Conservation (phyloP, 2,888 invertebrate species). For the Nematopogon swammerdamellus region DNA sequence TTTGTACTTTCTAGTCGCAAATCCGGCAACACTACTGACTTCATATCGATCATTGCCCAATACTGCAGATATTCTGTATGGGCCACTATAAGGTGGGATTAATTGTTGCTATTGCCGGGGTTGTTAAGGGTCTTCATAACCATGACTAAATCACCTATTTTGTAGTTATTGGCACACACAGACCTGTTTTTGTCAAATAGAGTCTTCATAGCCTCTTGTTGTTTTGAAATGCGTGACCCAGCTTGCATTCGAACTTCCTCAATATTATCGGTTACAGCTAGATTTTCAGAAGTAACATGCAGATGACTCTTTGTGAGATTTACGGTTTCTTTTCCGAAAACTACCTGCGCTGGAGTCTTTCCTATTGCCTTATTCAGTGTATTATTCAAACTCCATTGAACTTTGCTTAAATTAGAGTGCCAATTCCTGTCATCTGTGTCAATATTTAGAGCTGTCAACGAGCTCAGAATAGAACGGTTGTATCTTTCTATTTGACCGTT, state of each 20-base stretch:
- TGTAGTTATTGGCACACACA: background rate
- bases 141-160: background rate
- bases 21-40: background rate
- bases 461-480: conserved; percentile 17
- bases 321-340: conserved; percentile 3
- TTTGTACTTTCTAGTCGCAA: background rate
- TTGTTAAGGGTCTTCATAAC: background rate
- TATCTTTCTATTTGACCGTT: conserved; percentile 21
- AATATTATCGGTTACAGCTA: background rate
- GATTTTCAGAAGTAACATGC: conserved; percentile 1
- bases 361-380: conserved; percentile 1
- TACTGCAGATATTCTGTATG: background rate
- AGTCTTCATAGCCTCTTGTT: background rate
- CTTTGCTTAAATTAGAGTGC: background rate
- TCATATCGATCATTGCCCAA: background rate
- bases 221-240: background rate
- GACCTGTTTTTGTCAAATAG: background rate
- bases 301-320: conserved; percentile 1
- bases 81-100: background rate
- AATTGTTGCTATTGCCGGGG: background rate
- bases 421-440: background rate
- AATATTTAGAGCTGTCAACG: conserved; percentile 11
- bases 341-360: background rate
- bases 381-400: conserved; percentile 2
- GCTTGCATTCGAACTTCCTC: background rate